Evolutionary conservation across 1,140 invertebrate species (phyloP), one percentile per base, ranked within the genome.

Genomic region (Drosophila nasuta): DNA sequence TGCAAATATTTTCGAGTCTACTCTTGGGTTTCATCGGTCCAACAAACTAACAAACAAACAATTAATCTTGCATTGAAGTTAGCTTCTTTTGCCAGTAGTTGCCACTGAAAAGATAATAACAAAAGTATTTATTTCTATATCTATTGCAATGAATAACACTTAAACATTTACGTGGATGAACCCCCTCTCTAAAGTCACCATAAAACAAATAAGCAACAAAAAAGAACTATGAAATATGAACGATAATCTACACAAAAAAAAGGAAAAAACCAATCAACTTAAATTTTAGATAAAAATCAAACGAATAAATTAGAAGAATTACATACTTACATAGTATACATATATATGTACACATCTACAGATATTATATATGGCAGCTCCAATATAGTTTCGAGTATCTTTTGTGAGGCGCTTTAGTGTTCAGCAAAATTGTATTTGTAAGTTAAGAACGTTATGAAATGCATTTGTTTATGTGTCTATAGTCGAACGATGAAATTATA

Each of bases 391-490:
- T 87, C 81, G 58, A 77, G 72, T 76, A 87, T 86, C 59, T 51
- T 87, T 82, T 65, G 51, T 66, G 73, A 70, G 73, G 77, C 66
- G 83, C 83, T 80, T 88, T 82, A 88, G 83, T 87, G 83, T 88
- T 88, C 83, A 87, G 83, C 77, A 77, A 83, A 69, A 85, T 80
- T 68, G 46, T 74, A 80, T 87, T 69, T 71, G 63, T 71, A 65
- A 41, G 46, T 69, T 77, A 69, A 77, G 60, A 69, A 65, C 54
- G 66, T 82, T 83, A 74, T 71, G 58, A 49, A 75, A 71, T 87
- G 82, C 68, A 75, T 82, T 87, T 82, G 79, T 86, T 86, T 82
- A 77, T 81, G 75, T 87, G 69, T 86, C 77, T 82, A 82, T 48
- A 63, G 70, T 75, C 85, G 67, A 87, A 74, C 66, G 52, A 77